Evolutionary conservation across 2,113 vertebrate genomes (phyloP).

Genomic region (Beaufortia kweichowensis): DNA sequence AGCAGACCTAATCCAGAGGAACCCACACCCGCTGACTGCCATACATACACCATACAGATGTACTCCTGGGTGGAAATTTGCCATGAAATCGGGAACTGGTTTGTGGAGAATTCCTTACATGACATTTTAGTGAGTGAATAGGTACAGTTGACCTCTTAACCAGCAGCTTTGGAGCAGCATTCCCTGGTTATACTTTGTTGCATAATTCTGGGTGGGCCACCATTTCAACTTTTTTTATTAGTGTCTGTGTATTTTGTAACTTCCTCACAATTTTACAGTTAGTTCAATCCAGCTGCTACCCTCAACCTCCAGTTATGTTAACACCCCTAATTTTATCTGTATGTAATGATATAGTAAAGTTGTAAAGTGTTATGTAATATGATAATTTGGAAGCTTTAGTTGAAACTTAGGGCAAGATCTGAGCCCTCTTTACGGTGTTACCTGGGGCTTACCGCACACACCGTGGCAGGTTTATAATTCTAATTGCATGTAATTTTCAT

Average conservation of each 20-base stretch:
- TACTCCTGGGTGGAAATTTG: slow-evolving; percentile 67
- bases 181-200: slow-evolving; percentile 53
- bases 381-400: slow-evolving; percentile 40
- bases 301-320: slow-evolving; percentile 1
- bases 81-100: slow-evolving; percentile 73
- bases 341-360: slow-evolving; percentile 46
- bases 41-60: slow-evolving; percentile 72
- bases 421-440: slow-evolving; percentile 26
- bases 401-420: slow-evolving; percentile 28
- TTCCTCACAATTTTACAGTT: slow-evolving; percentile 13
- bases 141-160: slow-evolving; percentile 58
- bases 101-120: slow-evolving; percentile 66
- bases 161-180: slow-evolving; percentile 53
- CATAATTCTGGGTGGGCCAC: slow-evolving; percentile 56
- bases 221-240: no score
- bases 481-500: slow-evolving; percentile 56
- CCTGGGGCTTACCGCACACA: slow-evolving; percentile 38
- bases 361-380: slow-evolving; percentile 49
- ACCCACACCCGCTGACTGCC: slow-evolving; percentile 64
- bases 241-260: neutral
- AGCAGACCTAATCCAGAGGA: slow-evolving; percentile 72
- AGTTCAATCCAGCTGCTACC: neutral
- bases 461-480: slow-evolving; percentile 48
- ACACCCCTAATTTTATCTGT: slow-evolving; percentile 19
- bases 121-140: slow-evolving; percentile 57